A percentile compares a stretch with the other conserved stretches of the same genome.
Evolutionary conservation across 2,113 vertebrate species (phyloP).

Genomic region (Ochotona curzoniae): DNA sequence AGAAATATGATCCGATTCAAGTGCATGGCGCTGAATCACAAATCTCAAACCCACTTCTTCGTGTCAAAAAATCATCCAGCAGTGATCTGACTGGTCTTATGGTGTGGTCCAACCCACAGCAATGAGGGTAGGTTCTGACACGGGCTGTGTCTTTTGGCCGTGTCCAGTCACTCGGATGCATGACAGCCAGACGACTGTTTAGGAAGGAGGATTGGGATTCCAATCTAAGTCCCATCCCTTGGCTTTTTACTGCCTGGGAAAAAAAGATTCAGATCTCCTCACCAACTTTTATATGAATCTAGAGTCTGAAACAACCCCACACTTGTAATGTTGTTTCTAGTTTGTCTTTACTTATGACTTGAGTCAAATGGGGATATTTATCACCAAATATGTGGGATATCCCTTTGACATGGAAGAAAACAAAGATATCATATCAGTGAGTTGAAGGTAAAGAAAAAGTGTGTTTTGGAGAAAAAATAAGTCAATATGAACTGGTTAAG

Average conservation of each 20-base stretch:
- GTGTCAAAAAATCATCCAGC: background rate
- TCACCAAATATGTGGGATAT: too few relatives aligned
- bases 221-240: background rate
- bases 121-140: too few relatives aligned
- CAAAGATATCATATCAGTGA: background rate
- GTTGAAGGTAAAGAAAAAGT: background rate
- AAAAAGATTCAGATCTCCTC: background rate
- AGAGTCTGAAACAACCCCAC: too few relatives aligned
- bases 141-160: background rate
- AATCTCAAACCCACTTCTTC: background rate
- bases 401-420: background rate
- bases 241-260: background rate
- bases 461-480: background rate
- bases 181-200: background rate
- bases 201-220: background rate
- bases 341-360: background rate
- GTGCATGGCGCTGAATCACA: background rate
- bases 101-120: too few relatives aligned
- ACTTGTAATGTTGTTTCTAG: background rate
- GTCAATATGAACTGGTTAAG: background rate
- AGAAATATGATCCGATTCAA: too few relatives aligned
- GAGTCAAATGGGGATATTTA: background rate
- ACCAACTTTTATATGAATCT: background rate
- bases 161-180: background rate
- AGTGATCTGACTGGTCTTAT: background rate